Evolutionary conservation across 2,113 vertebrate genomes (phyloP), one percentile per base, ranked within the genome.

Genomic region (Marmota flaviventris): DNA sequence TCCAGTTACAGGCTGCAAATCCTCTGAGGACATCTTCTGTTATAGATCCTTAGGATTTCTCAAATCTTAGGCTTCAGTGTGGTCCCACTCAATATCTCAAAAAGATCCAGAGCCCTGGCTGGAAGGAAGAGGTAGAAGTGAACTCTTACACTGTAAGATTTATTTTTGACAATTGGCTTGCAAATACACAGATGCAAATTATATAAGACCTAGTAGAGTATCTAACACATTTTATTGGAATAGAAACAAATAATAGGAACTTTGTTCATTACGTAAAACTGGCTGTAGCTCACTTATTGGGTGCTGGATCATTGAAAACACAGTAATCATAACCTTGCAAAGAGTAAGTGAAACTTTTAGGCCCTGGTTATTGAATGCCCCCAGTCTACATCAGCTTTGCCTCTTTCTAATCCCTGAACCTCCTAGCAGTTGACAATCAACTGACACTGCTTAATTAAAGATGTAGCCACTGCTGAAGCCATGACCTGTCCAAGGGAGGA

Each of bases 81-180:
- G 72, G 58, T 58, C 72, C 13, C 73, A 73, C 29, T 76, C 27
- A 73, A 90, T n/a, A 69, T 84, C 39, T 56, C 81, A 96, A 39
- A 61, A 37, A 48, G 32, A 93, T 39, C 3, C 51, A 83, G 58
- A 53, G 5, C 34, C 37, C 24, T 89, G 45, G 7, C 45, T 95
- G 11, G 18, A 93, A 89, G 65, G 77, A 70, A 81, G 34, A 87
- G 29, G 32, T 76, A 9, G 22, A 91, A 91, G 53, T 37, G 79
- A 92, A 76, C 90, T 70, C 61, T 75, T 83, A 45, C 8, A 45
- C 67, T 67, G 42, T 67, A 29, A 65, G 34, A 61, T 87, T 87
- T 65, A 37, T 92, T 89, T 89, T 95, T 77, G 39, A 89, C 37
- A 73, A n/a, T 18, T 83, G 39, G 13, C 29, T 92, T 93, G 42